Evolutionary conservation across 2,797 vertebrate genomes (phyloP).

Genomic region (Bovichtus diacanthus): DNA sequence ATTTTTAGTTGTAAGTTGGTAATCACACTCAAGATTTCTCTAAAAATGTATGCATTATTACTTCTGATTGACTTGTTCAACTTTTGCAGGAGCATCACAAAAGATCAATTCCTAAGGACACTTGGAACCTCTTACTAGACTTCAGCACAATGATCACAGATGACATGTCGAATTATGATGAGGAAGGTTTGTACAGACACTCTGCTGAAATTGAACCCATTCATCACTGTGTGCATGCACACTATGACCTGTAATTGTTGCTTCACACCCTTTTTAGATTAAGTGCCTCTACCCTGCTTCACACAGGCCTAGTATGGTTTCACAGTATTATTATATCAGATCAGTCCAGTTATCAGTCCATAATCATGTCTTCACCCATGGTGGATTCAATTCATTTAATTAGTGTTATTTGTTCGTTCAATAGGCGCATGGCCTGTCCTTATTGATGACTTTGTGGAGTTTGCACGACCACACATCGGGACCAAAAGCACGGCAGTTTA

Average conservation of each 20-base stretch:
- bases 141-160: constrained; percentile 99
- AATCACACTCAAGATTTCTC: not conserved
- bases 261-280: not conserved
- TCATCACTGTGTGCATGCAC: not conserved
- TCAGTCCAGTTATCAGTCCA: not conserved
- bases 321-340: not conserved
- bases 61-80: not conserved
- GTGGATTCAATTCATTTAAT: not conserved
- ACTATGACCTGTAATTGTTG: not conserved
- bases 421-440: constrained; percentile 98
- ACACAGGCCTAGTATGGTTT: not conserved
- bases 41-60: not conserved
- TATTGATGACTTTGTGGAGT: constrained; percentile 99
- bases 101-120: constrained; percentile 98
- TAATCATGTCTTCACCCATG: not conserved
- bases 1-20: constrained; percentile 97
- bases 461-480: constrained; percentile 97
- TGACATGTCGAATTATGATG: constrained; percentile 99
- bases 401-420: constrained; percentile 11
- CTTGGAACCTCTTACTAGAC: constrained; percentile 99
- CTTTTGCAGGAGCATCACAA: constrained; percentile 95
- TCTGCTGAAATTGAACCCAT: not conserved
- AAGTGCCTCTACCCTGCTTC: not conserved
- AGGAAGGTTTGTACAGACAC: constrained; percentile 90
- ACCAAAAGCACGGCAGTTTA: constrained; percentile 98